phyloP scores from a whole-genome alignment of 1,140 invertebrate species.

The Copidosoma floridanum region DNA sequence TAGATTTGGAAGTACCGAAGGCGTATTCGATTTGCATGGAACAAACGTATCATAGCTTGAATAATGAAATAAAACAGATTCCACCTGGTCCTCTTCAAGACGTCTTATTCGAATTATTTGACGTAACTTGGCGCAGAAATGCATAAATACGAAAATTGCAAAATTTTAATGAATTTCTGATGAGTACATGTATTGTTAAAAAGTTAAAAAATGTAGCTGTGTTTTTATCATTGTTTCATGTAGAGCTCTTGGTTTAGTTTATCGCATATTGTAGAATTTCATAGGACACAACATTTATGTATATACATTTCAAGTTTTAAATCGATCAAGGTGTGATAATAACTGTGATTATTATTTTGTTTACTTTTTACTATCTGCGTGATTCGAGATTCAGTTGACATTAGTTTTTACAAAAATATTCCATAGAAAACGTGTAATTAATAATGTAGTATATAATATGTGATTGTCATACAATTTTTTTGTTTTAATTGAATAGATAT shows the following conservation, averaged over 20 bases:
- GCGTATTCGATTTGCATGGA: constrained; percentile 85
- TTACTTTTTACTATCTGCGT: too few relatives aligned
- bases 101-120: constrained; percentile 78
- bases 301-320: constrained; percentile 5
- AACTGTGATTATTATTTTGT: too few relatives aligned
- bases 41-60: constrained; percentile 77
- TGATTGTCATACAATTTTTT: too few relatives aligned
- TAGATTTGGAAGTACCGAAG: constrained; percentile 73
- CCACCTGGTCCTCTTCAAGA: constrained; percentile 79
- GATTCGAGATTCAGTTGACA: too few relatives aligned
- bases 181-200: too few relatives aligned
- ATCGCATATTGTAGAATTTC: not conserved
- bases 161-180: too few relatives aligned
- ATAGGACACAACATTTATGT: not conserved
- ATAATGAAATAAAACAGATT: constrained; percentile 81
- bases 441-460: too few relatives aligned
- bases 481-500: too few relatives aligned
- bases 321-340: not conserved
- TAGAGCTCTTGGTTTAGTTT: not conserved
- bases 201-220: too few relatives aligned
- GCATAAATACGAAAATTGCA: constrained; percentile 54
- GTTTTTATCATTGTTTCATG: constrained; percentile 2
- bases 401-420: too few relatives aligned
- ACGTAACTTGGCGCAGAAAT: constrained; percentile 74
- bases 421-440: too few relatives aligned